phyloP scores from a whole-genome alignment of 2,888 invertebrate genomes.

The Drosophila ezoana region DNA sequence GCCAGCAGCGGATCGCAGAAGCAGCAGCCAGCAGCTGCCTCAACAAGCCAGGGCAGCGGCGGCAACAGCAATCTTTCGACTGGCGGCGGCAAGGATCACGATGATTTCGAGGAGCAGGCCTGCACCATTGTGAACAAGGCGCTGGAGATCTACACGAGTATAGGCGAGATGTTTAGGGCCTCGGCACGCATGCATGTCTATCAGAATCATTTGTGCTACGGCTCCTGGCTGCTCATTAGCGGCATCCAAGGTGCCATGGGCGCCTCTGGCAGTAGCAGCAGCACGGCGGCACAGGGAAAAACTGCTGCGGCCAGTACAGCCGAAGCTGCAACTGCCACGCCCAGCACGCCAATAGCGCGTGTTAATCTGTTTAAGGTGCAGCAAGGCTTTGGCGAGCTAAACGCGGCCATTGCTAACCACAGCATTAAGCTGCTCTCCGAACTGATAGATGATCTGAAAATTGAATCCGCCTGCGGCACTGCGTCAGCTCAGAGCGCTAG shows the following conservation, averaged over 20 bases:
- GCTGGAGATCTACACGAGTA: slow-evolving; percentile 92
- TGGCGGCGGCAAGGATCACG: slow-evolving; percentile 85
- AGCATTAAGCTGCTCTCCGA: slow-evolving; percentile 89
- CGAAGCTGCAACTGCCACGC: slow-evolving; percentile 77
- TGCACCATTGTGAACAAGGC: slow-evolving; percentile 94
- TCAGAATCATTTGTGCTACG: slow-evolving; percentile 95
- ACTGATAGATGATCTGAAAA: slow-evolving; percentile 84
- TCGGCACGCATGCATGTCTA: slow-evolving; percentile 94
- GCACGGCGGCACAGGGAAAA: slow-evolving; percentile 85
- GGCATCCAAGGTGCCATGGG: slow-evolving; percentile 94
- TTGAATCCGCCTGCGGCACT: slow-evolving; percentile 81
- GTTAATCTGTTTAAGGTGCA: slow-evolving; percentile 90
- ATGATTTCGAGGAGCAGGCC: slow-evolving; percentile 92
- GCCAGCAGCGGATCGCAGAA: slow-evolving; percentile 86
- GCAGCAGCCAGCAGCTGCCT: slow-evolving; percentile 48
- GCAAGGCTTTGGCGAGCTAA: slow-evolving; percentile 95
- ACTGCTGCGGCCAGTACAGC: slow-evolving; percentile 76
- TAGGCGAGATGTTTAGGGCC: slow-evolving; percentile 92
- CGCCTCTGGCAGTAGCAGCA: slow-evolving; percentile 87
- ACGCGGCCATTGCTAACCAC: slow-evolving; percentile 94
- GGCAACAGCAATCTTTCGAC: slow-evolving; percentile 38
- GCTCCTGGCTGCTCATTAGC: slow-evolving; percentile 94
- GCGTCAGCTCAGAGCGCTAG: no score
- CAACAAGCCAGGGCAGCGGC: slow-evolving; percentile 60
- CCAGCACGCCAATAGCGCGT: slow-evolving; percentile 85